Evolutionary conservation across 2,113 vertebrate species (phyloP), one percentile per base, ranked within the genome.

Genomic region (Muscicapa adusta): DNA sequence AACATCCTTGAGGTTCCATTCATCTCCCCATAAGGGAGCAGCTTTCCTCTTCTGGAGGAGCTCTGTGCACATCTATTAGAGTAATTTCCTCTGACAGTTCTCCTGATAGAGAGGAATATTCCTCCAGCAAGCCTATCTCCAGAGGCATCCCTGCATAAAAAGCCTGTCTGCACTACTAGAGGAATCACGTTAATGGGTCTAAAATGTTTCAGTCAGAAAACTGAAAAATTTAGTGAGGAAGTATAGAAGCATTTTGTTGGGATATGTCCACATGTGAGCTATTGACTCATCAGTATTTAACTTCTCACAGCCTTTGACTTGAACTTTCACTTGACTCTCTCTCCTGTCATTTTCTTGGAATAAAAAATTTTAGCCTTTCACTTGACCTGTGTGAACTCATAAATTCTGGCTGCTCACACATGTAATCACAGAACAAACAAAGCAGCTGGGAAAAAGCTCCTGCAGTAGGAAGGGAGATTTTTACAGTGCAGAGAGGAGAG

Each of bases 41-140:
- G 62, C 75, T 45, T 75, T 91, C 74, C 43, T 81, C 36, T 94
- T 94, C 77, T 75, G 86, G 56, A 94, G 77, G 56, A 95, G 51
- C 65, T 53, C 60, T 90, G 43, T 71, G 74, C 48, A 82, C 87
- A 78, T 2, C 2, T 65, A 40, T 94, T 87, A 88, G 84, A 60
- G 74, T 91, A 93, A 97, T 96, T 91, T 95, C 63, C 67, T 95
- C 66, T 4, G 77, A 91, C 91, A 96, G 66, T 60, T 96, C 89
- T 92, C 81, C 82, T 89, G 56, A 79, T 58, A 66, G 66, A 91
- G 33, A 91, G 84, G 63, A 93, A 75, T 93, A 84, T 85, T 91
- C 48, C 73, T 92, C 28, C 63, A 72, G 92, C 88, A 94, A 88
- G 42, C 1, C 0, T 65, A 73, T 90, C 91, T 96, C 91, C 82